A percentile compares a stretch with the other conserved stretches of the same genome.
Conservation (phyloP, 2,888 invertebrate species). For the Oxyteleia sp. region DNA sequence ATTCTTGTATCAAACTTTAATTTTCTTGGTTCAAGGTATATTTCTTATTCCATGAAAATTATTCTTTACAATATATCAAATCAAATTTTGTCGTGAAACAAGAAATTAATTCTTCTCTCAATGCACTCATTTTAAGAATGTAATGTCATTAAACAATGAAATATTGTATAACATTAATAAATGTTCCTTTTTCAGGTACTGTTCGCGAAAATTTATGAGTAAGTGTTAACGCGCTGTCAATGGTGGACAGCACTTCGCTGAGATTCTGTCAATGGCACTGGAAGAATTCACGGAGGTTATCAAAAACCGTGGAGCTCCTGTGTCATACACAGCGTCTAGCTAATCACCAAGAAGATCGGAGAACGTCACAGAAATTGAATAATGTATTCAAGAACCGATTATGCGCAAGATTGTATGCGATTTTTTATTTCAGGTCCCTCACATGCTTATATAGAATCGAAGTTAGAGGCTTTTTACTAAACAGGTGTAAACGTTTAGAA, state of each 20-base stretch:
- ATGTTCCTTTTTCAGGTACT: background rate
- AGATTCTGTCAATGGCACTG: slow-evolving; percentile 93
- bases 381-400: slow-evolving; percentile 16
- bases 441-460: background rate
- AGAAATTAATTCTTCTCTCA: too few species aligned
- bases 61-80: too few species aligned
- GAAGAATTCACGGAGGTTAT: slow-evolving; percentile 94
- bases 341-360: slow-evolving; percentile 75
- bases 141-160: too few species aligned
- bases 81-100: too few species aligned
- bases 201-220: background rate
- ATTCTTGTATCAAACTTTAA: too few species aligned
- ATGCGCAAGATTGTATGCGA: slow-evolving; percentile 2
- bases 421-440: slow-evolving; percentile 19
- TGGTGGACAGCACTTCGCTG: slow-evolving; percentile 75
- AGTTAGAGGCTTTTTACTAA: background rate
- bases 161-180: too few species aligned
- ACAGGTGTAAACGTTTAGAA: slow-evolving; percentile 15
- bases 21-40: too few species aligned
- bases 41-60: too few species aligned
- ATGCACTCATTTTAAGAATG: too few species aligned
- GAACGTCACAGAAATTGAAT: slow-evolving; percentile 22
- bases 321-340: slow-evolving; percentile 88
- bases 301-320: slow-evolving; percentile 87
- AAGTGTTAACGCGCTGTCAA: background rate